These are phyloP conservation scores for Caenorhabditis sp. DNA, from an alignment of 2,888 invertebrate species.

Conservation along the genomic window DNA sequence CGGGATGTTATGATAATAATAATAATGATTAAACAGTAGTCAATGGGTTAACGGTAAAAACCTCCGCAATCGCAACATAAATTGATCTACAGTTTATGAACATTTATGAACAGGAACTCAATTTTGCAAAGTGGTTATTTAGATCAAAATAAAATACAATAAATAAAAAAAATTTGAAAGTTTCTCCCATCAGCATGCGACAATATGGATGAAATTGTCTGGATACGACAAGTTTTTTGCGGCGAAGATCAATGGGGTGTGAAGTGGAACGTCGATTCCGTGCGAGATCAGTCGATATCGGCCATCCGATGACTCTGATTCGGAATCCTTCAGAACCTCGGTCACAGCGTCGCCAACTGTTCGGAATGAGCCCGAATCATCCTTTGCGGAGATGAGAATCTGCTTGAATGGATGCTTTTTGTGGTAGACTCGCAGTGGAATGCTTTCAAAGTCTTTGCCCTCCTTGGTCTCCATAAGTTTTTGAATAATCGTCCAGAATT, in stretches of 20 bases:
- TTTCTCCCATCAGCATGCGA: neutral
- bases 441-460: constrained; percentile 90
- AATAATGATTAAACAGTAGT: constrained; percentile 4
- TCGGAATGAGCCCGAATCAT: constrained; percentile 23
- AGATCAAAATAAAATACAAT: too few relatives aligned
- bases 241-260: constrained; percentile 96
- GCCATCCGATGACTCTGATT: neutral
- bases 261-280: constrained; percentile 91
- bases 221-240: constrained; percentile 98
- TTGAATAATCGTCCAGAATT: constrained; percentile 98
- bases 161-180: neutral
- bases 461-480: constrained; percentile 92
- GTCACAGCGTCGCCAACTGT: constrained; percentile 40
- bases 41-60: neutral
- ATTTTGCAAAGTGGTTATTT: neutral
- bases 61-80: neutral
- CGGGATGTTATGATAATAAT: too few relatives aligned
- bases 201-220: constrained; percentile 94
- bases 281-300: constrained; percentile 87
- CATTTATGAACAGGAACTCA: constrained; percentile 10
- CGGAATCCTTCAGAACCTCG: constrained; percentile 16
- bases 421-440: constrained; percentile 89
- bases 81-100: constrained; percentile 5
- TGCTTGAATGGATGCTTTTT: constrained; percentile 64
- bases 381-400: constrained; percentile 32